phyloP scores from a whole-genome alignment of 1,140 invertebrate species.

The Ladona fulva region DNA sequence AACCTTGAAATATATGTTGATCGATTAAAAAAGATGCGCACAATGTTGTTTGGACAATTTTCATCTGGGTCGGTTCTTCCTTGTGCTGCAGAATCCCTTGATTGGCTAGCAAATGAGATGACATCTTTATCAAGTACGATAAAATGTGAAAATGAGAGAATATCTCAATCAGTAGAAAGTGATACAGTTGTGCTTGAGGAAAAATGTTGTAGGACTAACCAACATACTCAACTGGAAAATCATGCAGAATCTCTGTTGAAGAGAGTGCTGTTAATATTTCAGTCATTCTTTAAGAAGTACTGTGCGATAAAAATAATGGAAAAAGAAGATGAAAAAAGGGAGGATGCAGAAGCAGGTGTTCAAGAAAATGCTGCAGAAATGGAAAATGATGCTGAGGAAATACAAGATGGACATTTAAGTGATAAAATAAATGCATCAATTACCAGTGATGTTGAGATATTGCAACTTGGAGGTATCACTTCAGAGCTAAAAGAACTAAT shows the following conservation, averaged over 20 bases:
- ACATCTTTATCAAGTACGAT: not conserved
- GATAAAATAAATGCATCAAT: conserved; percentile 50
- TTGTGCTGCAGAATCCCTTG: not conserved
- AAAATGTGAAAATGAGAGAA: too few species aligned
- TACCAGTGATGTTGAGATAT: conserved; percentile 41
- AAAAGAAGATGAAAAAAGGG: not conserved
- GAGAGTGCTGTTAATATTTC: conserved; percentile 51
- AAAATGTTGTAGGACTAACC: too few species aligned
- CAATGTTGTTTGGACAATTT: not conserved
- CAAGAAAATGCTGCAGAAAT: conserved; percentile 24
- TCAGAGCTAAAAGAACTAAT: conserved; percentile 22
- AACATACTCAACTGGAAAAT: conserved; percentile 28
- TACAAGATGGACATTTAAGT: conserved; percentile 54
- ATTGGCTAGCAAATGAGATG: not conserved
- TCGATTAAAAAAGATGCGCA: not conserved
- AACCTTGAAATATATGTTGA: not conserved
- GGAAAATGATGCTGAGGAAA: conserved; percentile 32
- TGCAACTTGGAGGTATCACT: conserved; percentile 41
- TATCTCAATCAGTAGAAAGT: too few species aligned
- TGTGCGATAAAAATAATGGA: conserved; percentile 18
- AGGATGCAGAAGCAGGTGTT: conserved; percentile 18
- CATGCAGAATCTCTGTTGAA: conserved; percentile 47
- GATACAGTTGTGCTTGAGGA: too few species aligned
- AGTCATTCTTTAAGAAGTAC: conserved; percentile 60
- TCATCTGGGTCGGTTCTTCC: not conserved